Evolutionary conservation across 2,888 invertebrate genomes (phyloP).

Genomic region (Caradrina kadenii): DNA sequence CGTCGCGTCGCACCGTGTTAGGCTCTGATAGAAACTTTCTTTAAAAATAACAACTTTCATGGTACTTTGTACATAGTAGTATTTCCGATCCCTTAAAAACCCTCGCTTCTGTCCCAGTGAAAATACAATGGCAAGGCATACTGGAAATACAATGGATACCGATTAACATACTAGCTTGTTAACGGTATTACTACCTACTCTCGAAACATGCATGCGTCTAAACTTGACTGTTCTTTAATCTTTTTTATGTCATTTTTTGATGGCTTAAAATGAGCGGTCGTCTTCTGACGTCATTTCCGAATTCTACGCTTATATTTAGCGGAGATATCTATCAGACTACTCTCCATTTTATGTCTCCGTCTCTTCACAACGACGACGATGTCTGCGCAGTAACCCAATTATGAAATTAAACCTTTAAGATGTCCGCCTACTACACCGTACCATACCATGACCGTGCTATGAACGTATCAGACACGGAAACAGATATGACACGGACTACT

Average conservation of each 20-base stretch:
- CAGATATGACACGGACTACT: too few species aligned
- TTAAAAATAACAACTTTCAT: too few species aligned
- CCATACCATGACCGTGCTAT: too few species aligned
- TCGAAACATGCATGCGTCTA: neutral
- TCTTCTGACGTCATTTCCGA: conserved; percentile 44
- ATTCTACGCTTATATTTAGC: conserved; percentile 36
- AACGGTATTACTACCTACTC: too few species aligned
- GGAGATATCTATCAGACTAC: conserved; percentile 24
- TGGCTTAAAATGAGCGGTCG: conserved; percentile 2
- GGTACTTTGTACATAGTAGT: too few species aligned
- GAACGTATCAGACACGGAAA: too few species aligned
- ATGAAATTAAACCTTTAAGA: neutral
- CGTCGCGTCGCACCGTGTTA: too few species aligned
- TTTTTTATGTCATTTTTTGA: conserved; percentile 11
- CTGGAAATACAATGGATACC: neutral
- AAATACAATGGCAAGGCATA: neutral
- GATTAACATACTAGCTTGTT: neutral
- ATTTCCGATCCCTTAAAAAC: too few species aligned
- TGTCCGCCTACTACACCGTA: too few species aligned
- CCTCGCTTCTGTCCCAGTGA: too few species aligned
- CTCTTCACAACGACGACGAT: neutral
- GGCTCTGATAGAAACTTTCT: too few species aligned
- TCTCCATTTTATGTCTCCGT: conserved; percentile 3
- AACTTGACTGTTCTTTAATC: conserved; percentile 2
- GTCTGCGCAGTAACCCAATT: neutral